Conservation (phyloP, 2,113 vertebrate species). For the Pelodiscus sinensis region DNA sequence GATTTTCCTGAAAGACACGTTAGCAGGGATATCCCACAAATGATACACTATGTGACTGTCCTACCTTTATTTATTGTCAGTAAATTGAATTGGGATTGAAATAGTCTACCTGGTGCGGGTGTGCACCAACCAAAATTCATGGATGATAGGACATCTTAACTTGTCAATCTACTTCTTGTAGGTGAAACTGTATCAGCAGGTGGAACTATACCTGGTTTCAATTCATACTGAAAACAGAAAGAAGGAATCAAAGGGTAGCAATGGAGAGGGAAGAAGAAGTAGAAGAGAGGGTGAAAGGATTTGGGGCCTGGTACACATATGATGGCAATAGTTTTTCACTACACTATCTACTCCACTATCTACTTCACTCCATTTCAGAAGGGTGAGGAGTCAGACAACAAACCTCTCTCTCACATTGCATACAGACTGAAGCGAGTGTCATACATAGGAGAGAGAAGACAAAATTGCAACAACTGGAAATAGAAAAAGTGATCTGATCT, state of each 20-base stretch:
- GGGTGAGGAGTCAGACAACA: background rate
- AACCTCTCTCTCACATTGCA: background rate
- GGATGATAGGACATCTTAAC: background rate
- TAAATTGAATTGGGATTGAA: background rate
- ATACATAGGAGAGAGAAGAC: background rate
- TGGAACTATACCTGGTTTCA: background rate
- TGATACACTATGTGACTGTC: background rate
- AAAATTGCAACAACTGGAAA: background rate
- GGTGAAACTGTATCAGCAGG: constrained; percentile 14
- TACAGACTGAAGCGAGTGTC: background rate
- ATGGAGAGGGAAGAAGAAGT: background rate
- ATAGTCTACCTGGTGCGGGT: background rate
- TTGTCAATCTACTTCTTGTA: background rate
- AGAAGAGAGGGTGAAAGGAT: background rate
- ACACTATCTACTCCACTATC: background rate
- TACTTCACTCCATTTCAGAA: no score
- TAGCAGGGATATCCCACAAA: background rate
- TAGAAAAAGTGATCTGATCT: background rate
- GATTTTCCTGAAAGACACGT: background rate
- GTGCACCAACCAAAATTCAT: background rate
- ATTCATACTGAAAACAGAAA: no score
- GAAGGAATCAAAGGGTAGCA: background rate
- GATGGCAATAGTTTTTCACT: background rate
- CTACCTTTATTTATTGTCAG: accelerated
- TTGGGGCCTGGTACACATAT: background rate